Evolutionary conservation across 2,888 invertebrate species (phyloP).

Genomic region (Metellina segmentata): DNA sequence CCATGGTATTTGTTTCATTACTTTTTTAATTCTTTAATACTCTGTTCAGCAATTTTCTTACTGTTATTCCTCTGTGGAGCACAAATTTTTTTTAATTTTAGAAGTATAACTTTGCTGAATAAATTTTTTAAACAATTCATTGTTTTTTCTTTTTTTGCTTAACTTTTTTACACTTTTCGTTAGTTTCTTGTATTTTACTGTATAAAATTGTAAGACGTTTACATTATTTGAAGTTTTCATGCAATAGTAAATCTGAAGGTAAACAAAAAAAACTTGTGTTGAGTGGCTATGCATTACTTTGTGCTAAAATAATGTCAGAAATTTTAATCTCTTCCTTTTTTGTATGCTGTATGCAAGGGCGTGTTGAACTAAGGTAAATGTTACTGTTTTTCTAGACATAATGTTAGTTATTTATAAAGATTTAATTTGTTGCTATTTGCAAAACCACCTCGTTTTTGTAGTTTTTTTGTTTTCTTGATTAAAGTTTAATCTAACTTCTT

Average conservation of each 20-base stretch:
- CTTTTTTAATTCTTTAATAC: background rate
- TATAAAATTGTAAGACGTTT: background rate
- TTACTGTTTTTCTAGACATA: constrained; percentile 70
- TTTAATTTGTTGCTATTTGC: background rate
- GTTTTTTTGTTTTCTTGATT: constrained; percentile 2
- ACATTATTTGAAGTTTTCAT: background rate
- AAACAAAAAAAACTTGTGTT: constrained; percentile 32
- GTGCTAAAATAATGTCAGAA: constrained; percentile 53
- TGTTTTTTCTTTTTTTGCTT: background rate
- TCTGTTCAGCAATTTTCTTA: background rate
- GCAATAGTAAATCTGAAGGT: constrained; percentile 19
- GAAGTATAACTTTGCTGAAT: background rate
- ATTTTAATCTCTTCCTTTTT: constrained; percentile 74
- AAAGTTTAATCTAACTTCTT: background rate
- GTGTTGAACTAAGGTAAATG: constrained; percentile 74
- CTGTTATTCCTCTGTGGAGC: background rate
- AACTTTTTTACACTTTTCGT: background rate
- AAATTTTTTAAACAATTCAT: background rate
- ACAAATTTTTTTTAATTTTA: background rate
- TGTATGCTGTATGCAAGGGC: constrained; percentile 75
- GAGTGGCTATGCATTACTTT: constrained; percentile 44
- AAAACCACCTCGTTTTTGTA: background rate
- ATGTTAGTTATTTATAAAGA: constrained; percentile 36
- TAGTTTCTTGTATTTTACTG: background rate
- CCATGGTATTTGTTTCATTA: no score